Evolutionary conservation across 2,113 vertebrate genomes (phyloP).

Genomic region (Lontra canadensis): DNA sequence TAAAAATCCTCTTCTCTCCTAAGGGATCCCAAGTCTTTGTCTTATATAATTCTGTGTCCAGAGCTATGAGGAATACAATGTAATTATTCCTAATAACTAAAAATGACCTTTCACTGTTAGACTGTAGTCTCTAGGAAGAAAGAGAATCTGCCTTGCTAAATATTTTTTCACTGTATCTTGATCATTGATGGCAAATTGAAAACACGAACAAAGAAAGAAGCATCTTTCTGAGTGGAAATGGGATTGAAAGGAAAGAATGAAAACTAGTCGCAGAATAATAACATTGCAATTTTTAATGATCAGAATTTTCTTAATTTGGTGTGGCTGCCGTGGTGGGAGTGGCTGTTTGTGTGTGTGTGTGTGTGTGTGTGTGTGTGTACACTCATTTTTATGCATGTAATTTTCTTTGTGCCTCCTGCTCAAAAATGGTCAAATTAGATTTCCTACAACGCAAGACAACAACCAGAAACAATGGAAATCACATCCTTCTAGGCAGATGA

Average conservation of each 20-base stretch:
- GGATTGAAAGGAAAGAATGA: background rate
- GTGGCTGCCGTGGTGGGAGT: background rate
- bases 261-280: background rate
- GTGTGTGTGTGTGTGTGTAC: accelerated
- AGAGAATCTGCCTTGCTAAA: background rate
- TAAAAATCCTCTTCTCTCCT: background rate
- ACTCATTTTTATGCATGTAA: background rate
- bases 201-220: background rate
- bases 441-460: background rate
- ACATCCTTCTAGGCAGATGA: background rate
- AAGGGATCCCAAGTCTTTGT: background rate
- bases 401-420: background rate
- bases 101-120: background rate
- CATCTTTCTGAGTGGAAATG: background rate
- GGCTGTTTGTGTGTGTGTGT: background rate
- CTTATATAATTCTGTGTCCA: background rate
- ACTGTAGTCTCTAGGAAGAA: background rate
- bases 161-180: background rate
- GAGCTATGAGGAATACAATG: background rate
- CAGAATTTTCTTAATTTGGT: background rate
- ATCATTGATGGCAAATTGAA: background rate
- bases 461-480: background rate
- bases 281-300: background rate
- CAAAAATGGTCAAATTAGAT: background rate
- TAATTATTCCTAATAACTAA: background rate